Evolutionary conservation across 2,113 vertebrate genomes (phyloP).

Genomic region (Gopherus flavomarginatus): DNA sequence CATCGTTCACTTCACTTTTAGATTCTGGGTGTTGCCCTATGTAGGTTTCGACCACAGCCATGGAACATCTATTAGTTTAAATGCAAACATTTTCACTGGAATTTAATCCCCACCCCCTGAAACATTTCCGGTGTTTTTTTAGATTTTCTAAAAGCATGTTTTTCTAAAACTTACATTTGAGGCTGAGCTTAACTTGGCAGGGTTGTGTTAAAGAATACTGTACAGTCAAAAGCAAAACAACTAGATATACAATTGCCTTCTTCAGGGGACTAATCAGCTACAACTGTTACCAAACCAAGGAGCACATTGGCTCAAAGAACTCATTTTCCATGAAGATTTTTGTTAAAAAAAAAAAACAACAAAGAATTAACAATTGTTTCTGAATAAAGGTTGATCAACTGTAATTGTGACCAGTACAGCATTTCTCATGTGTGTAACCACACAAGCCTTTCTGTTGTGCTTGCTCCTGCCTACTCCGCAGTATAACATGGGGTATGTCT

Average conservation of each 20-base stretch:
- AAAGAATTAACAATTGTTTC: background rate
- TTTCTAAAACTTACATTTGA: background rate
- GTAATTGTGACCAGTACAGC: background rate
- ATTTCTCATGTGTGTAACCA: background rate
- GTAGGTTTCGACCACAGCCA: background rate
- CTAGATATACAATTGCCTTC: background rate
- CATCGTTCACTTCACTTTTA: background rate
- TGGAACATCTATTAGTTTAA: background rate
- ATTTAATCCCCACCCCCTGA: background rate
- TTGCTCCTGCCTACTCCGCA: background rate
- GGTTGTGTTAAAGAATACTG: background rate
- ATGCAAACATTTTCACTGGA: accelerated
- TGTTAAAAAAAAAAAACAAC: background rate
- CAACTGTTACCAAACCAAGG: background rate
- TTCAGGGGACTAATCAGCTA: background rate
- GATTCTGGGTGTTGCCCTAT: background rate
- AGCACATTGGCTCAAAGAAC: background rate
- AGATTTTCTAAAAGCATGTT: background rate
- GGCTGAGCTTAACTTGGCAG: background rate
- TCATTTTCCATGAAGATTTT: background rate
- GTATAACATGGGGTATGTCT: background rate
- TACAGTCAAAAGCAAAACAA: background rate
- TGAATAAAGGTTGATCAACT: background rate
- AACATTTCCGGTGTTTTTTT: background rate
- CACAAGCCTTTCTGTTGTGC: background rate